Evolutionary conservation across 1,140 invertebrate genomes (phyloP).

Genomic region (Antheraea pernyi): DNA sequence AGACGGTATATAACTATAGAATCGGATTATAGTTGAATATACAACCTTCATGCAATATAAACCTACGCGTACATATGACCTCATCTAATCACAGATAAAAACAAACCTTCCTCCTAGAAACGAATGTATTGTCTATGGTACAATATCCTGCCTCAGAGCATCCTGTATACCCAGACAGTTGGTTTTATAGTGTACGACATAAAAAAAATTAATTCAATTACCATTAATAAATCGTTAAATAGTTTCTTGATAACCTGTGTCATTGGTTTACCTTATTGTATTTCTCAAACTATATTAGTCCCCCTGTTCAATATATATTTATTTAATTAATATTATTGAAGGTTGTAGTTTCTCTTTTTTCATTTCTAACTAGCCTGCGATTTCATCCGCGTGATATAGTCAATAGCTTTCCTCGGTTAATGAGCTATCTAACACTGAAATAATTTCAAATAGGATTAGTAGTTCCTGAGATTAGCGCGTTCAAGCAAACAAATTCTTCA

Average conservation of each 20-base stretch:
- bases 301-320: too few species aligned
- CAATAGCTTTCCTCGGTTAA: too few species aligned
- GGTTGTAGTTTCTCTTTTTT: too few species aligned
- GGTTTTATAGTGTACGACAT: background rate
- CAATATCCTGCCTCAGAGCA: conserved; percentile 1
- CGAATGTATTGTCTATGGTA: background rate
- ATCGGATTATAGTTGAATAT: too few species aligned
- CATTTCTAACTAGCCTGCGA: too few species aligned
- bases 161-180: background rate
- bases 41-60: background rate
- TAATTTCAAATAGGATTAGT: too few species aligned
- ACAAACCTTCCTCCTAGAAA: background rate
- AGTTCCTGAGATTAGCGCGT: too few species aligned
- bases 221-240: conserved; percentile 26
- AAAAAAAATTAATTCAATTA: conserved; percentile 7
- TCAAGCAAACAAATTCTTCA: too few species aligned
- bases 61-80: background rate
- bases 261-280: conserved; percentile 1
- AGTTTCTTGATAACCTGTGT: conserved; percentile 17
- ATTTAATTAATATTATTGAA: too few species aligned
- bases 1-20: too few species aligned
- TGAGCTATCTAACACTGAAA: too few species aligned
- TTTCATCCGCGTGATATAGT: too few species aligned
- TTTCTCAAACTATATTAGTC: conserved; percentile 16
- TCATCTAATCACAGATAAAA: background rate